Percentiles rank a stretch among this genome's conserved stretches.
Conservation (phyloP, 2,113 vertebrate species). For the Chlorodrepanis virens region DNA sequence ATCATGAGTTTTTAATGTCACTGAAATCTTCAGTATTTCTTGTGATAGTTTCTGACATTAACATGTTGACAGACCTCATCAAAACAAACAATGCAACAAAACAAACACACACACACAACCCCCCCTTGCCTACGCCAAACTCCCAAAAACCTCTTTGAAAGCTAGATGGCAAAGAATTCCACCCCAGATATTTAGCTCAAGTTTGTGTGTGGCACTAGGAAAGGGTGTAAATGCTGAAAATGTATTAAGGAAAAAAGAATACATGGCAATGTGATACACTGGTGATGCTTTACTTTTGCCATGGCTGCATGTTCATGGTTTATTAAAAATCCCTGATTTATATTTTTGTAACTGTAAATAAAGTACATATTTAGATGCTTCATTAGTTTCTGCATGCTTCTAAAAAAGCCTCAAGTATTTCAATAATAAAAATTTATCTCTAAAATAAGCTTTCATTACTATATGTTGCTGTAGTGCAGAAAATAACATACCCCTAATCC, state of each 20-base stretch:
- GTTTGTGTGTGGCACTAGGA: neutral
- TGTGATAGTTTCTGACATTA: neutral
- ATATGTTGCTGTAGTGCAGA: neutral
- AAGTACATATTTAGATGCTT: neutral
- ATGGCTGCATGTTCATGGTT: neutral
- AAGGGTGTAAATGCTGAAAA: neutral
- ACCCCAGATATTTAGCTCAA: neutral
- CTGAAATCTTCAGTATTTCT: neutral
- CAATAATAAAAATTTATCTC: neutral
- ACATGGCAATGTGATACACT: neutral
- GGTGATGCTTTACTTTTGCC: neutral
- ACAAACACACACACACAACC: neutral
- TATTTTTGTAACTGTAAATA: neutral
- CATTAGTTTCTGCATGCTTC: neutral
- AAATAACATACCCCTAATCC: neutral
- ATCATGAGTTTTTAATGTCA: neutral
- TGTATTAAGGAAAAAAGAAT: neutral
- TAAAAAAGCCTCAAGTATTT: neutral
- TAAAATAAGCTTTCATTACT: neutral
- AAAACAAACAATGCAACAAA: neutral
- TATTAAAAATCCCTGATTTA: neutral
- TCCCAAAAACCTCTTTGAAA: neutral
- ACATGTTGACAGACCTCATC: neutral
- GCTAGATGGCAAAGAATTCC: neutral
- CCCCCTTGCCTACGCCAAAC: neutral